These are phyloP conservation scores for Helogale parvula DNA, from an alignment of 2,113 vertebrate genomes.

Conservation along the genomic window DNA sequence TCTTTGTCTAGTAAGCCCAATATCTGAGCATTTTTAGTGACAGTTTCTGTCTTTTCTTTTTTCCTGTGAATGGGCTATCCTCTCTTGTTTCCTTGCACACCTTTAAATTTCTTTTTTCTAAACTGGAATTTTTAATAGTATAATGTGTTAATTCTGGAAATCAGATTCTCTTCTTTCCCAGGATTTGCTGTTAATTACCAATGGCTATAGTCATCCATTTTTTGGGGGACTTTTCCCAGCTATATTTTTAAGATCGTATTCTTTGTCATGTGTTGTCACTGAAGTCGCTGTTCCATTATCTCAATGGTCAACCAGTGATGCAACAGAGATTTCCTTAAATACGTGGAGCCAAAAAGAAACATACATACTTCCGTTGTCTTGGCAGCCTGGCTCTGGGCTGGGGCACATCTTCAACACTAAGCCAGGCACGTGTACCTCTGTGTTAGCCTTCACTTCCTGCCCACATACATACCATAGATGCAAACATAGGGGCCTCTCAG, in stretches of 20 bases:
- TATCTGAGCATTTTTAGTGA: not conserved
- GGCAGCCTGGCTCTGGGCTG: not conserved
- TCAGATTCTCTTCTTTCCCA: not conserved
- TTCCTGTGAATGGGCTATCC: not conserved
- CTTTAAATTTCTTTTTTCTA: not conserved
- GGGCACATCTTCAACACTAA: not conserved
- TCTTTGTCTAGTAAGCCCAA: not conserved
- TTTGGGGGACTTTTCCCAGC: not conserved
- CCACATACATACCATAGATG: not conserved
- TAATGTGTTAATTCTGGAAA: not conserved
- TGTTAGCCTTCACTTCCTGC: not conserved
- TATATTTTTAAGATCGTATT: not conserved
- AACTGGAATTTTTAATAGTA: not conserved
- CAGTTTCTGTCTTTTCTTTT: not conserved
- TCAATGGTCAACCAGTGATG: not conserved
- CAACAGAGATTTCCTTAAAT: not conserved
- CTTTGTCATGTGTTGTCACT: not conserved
- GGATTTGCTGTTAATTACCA: not conserved
- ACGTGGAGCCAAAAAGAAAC: not conserved
- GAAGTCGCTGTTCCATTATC: not conserved
- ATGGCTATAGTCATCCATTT: not conserved
- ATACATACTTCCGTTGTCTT: not conserved
- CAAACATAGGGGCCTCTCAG: not conserved
- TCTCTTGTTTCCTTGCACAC: not conserved
- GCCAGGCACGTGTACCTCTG: not conserved